Conservation (phyloP, 2,797 vertebrate genomes). For the Xenopus petersii region DNA sequence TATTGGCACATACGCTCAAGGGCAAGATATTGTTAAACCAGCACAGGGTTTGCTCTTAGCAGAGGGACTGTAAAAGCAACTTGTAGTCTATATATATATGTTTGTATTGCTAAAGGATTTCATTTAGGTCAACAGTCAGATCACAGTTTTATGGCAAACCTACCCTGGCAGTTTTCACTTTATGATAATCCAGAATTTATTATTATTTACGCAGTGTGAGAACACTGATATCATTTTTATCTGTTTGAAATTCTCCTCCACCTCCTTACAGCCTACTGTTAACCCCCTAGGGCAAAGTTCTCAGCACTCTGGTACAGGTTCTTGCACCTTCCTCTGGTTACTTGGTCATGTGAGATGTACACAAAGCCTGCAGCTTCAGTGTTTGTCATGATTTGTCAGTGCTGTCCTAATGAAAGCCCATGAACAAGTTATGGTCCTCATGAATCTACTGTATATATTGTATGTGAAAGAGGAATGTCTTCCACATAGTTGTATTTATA, state of each 20-base stretch:
- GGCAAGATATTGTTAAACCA: neutral
- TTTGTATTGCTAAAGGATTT: neutral
- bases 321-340: too few species aligned
- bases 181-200: neutral
- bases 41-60: neutral
- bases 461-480: too few species aligned
- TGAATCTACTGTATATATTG: too few species aligned
- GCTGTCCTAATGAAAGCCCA: too few species aligned
- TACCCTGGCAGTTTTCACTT: neutral
- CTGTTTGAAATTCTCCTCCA: neutral
- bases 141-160: conserved; percentile 1
- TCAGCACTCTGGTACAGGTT: too few species aligned
- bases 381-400: too few species aligned
- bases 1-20: too few species aligned
- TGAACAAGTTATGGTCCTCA: too few species aligned
- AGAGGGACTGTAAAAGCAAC: neutral
- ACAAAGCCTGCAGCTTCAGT: too few species aligned
- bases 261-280: neutral
- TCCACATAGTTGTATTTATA: too few species aligned
- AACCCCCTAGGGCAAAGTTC: neutral
- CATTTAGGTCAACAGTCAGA: conserved; percentile 16
- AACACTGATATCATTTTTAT: neutral
- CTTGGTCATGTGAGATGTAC: too few species aligned
- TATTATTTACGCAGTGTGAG: conserved; percentile 5
- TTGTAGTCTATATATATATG: neutral